Percentiles rank a stretch among this genome's conserved stretches.
These are phyloP conservation scores for Osmerus mordax DNA, from an alignment of 2,113 vertebrate genomes.

Conservation along the genomic window DNA sequence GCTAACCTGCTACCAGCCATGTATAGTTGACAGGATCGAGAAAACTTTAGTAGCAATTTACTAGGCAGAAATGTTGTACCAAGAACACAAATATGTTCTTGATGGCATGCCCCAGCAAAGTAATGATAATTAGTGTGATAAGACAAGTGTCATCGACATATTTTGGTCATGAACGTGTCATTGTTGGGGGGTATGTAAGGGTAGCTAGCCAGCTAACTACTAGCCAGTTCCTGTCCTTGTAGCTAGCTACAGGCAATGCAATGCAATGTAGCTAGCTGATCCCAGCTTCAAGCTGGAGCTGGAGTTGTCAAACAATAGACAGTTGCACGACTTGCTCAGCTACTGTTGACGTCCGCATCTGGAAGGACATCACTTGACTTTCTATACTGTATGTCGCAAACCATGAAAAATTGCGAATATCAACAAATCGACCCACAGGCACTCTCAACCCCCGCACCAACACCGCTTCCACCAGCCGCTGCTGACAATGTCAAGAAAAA, in stretches of 20 bases:
- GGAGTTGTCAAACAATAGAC: background rate
- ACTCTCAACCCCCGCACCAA: slow-evolving; percentile 51
- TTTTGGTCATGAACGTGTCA: too few relatives aligned
- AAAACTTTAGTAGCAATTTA: too few relatives aligned
- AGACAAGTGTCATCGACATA: too few relatives aligned
- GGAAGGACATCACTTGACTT: slow-evolving; percentile 19
- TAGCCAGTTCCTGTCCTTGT: background rate
- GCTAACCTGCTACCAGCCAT: too few relatives aligned
- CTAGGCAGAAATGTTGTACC: too few relatives aligned
- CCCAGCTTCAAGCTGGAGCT: background rate
- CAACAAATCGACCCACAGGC: slow-evolving; percentile 80
- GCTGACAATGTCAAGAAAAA: slow-evolving; percentile 14
- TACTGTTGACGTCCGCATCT: slow-evolving; percentile 13
- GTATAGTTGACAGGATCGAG: too few relatives aligned
- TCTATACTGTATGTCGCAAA: slow-evolving; percentile 1
- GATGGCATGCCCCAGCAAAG: too few relatives aligned
- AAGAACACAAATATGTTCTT: too few relatives aligned
- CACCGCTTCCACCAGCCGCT: slow-evolving; percentile 48
- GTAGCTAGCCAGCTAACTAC: background rate
- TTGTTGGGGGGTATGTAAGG: background rate
- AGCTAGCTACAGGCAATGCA: background rate
- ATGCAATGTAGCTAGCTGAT: background rate
- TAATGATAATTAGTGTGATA: too few relatives aligned
- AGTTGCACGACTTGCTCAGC: slow-evolving; percentile 1
- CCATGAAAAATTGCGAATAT: slow-evolving; percentile 81